Percentiles rank a stretch among this genome's conserved stretches.
phyloP scores from a whole-genome alignment of 2,888 invertebrate species.

The Adelphocoris suturalis region DNA sequence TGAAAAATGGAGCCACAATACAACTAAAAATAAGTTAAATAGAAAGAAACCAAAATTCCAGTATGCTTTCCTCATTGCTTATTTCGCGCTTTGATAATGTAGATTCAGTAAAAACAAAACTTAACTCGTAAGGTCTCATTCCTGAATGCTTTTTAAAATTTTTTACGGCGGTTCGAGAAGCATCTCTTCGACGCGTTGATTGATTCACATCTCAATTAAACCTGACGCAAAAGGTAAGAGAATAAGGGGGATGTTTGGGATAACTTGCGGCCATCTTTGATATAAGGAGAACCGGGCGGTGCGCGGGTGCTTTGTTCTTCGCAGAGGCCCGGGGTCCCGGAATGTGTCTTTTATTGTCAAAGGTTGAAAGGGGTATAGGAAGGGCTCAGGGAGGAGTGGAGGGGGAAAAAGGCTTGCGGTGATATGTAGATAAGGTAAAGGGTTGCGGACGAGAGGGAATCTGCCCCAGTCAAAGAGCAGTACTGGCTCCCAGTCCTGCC shows the following conservation, averaged over 20 bases:
- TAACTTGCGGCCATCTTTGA: constrained; percentile 67
- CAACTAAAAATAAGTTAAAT: no score
- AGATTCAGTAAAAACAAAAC: neutral
- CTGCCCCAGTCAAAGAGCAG: constrained; percentile 52
- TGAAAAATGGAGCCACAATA: no score
- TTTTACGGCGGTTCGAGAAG: neutral
- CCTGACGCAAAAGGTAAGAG: constrained; percentile 49
- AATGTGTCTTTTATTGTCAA: constrained; percentile 67
- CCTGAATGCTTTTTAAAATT: neutral
- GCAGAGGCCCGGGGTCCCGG: constrained; percentile 22
- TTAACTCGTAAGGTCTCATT: neutral
- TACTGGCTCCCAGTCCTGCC: constrained; percentile 50
- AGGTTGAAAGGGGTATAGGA: constrained; percentile 41
- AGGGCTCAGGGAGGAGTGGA: neutral
- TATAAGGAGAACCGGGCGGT: constrained; percentile 23
- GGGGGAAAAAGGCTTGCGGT: constrained; percentile 13
- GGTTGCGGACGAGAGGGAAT: constrained; percentile 38
- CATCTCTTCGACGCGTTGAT: constrained; percentile 52
- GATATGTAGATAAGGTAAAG: constrained; percentile 54
- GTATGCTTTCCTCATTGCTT: no score
- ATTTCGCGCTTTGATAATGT: neutral
- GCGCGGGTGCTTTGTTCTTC: constrained; percentile 64
- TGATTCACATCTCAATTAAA: constrained; percentile 66
- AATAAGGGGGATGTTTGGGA: constrained; percentile 59
- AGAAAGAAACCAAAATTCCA: no score